Conservation (phyloP, 53 echinoderm and acorn worm genomes). For the Luidia sarsii region DNA sequence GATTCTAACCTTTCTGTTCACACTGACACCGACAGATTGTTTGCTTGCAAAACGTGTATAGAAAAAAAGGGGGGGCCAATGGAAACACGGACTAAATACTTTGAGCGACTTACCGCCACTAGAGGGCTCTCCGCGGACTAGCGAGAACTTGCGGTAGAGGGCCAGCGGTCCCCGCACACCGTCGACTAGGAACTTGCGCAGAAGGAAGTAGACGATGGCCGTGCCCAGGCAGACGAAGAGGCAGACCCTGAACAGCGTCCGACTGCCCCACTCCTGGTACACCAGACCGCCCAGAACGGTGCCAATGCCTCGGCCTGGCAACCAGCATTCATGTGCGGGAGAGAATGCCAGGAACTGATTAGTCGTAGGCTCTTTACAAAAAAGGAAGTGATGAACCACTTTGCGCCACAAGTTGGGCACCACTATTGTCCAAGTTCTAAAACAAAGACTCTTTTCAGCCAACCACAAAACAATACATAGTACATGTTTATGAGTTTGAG, state of each 20-base stretch:
- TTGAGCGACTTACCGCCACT: conserved; percentile 17
- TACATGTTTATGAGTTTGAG: too few species aligned
- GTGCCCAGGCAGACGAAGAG: conserved; percentile 58
- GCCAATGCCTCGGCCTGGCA: conserved; percentile 59
- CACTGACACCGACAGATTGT: too few species aligned
- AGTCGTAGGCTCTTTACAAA: too few species aligned
- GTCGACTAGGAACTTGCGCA: conserved; percentile 27
- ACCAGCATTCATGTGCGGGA: too few species aligned
- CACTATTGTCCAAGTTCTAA: too few species aligned
- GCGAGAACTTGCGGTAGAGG: conserved; percentile 36
- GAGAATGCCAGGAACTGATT: too few species aligned
- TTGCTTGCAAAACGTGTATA: background rate
- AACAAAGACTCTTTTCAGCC: too few species aligned
- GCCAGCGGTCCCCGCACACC: conserved; percentile 44
- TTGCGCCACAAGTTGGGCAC: too few species aligned
- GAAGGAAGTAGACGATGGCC: conserved; percentile 49
- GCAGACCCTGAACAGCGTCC: conserved; percentile 52
- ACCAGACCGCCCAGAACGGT: conserved; percentile 54
- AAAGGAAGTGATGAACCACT: too few species aligned
- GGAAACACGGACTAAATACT: background rate
- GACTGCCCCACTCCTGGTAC: conserved; percentile 52
- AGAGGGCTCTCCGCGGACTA: conserved; percentile 21
- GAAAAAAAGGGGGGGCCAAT: background rate
- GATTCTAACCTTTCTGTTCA: too few species aligned
- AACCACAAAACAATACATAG: too few species aligned